These are phyloP conservation scores for Toxostoma redivivum DNA, from an alignment of 2,113 vertebrate genomes.

Conservation along the genomic window DNA sequence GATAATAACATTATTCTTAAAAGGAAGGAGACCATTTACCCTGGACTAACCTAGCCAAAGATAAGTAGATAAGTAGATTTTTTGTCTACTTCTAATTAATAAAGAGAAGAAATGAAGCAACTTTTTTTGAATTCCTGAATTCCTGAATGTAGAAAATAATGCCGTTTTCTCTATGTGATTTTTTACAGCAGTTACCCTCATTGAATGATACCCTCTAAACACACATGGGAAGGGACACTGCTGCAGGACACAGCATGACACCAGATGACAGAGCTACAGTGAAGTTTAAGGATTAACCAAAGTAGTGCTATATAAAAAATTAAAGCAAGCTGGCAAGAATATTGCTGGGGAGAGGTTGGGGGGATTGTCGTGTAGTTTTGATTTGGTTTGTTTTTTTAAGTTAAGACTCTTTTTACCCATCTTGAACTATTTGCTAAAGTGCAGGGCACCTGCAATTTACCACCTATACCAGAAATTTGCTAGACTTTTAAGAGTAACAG, in stretches of 20 bases:
- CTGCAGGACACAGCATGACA: not conserved
- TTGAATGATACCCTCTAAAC: fast-evolving
- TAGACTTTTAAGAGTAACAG: not conserved
- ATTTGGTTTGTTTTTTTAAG: not conserved
- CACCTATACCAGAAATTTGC: not conserved
- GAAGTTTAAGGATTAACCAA: not conserved
- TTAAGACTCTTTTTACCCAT: not conserved
- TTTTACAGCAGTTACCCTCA: not conserved
- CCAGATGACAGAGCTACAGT: not conserved
- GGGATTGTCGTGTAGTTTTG: not conserved
- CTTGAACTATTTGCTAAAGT: not conserved
- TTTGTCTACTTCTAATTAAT: not conserved
- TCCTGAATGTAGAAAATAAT: not conserved
- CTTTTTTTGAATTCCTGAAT: not conserved
- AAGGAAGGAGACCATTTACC: not conserved
- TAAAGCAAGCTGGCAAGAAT: not conserved
- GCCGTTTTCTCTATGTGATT: not conserved
- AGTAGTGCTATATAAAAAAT: not conserved
- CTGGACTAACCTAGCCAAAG: not conserved
- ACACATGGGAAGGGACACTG: not conserved
- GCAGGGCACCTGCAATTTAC: not conserved
- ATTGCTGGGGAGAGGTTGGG: not conserved
- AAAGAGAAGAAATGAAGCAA: not conserved
- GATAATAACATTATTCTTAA: not conserved
- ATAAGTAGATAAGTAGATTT: too few species aligned